Base-by-base conservation (phyloP, 1,140 invertebrate genomes). In the Nixonia krombeini region DNA sequence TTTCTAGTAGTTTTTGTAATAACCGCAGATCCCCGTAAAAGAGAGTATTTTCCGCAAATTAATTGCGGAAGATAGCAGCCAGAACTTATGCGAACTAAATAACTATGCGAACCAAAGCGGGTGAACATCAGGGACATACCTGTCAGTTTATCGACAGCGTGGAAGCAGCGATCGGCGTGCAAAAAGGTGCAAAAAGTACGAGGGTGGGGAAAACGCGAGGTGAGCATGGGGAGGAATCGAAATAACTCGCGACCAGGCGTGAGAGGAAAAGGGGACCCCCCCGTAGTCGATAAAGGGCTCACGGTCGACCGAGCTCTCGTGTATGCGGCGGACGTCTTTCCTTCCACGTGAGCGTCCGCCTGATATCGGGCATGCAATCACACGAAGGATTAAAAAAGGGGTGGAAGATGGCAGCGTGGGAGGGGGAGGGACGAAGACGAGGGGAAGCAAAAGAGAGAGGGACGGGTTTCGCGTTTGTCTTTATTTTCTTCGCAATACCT, bases 321-420 rank as follows among this genome's bases (percentile, higher is more conserved):
- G 72, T 77, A 75, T 69, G 63, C 64, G 75, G 62, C 75, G 75
- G 70, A 74, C 77, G 73, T 79, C 75, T 75, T 78, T 76, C 74
- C 72, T 79, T 82, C 79, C 75, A 79, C 75, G 73, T 78, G 78
- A 82, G 72, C 74, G 79, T 80, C 72, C 75, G 76, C 65, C 78
- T 75, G 74, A 73, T 82, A 83, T 82, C 80, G 70, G 79, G 70
- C 65, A 74, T 81, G 74, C 78, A 80, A 82, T 81, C 80, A 79
- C 76, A 79, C 73, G 76, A 73, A 73, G 79, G 81, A 82, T 82
- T 83, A 83, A 82, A 72, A 72, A 71, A 70, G 70, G 74, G 71
- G 52, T 56, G 70, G 75, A 71, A 46, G 59, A 68, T 46, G 63
- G 42, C 51, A 58, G 56, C 52, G 59, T 45, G 58, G 57, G 58